phyloP scores from a whole-genome alignment of 2,797 vertebrate genomes.

The Merluccius polli region DNA sequence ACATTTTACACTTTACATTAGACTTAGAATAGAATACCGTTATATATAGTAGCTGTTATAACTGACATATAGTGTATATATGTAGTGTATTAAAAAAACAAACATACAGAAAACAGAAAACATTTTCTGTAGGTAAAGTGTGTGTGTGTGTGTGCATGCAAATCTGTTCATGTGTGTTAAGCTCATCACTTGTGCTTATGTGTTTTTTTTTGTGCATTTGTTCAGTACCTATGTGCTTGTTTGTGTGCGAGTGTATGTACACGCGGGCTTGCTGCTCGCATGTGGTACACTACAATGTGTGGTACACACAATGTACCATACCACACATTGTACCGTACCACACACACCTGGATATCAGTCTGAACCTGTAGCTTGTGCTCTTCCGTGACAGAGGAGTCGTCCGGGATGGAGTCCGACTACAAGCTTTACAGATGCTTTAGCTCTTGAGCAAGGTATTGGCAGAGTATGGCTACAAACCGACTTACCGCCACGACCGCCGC shows the following conservation, averaged over 20 bases:
- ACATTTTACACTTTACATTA: constrained; percentile 1
- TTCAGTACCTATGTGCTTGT: not conserved
- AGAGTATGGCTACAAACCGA: constrained; percentile 52
- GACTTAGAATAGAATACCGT: not conserved
- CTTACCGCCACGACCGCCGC: not conserved
- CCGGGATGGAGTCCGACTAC: constrained; percentile 79
- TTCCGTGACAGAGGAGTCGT: constrained; percentile 78
- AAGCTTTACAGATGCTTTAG: constrained; percentile 69
- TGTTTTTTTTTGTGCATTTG: too few species aligned
- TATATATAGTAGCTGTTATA: not conserved
- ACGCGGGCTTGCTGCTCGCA: too few species aligned
- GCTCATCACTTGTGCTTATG: not conserved
- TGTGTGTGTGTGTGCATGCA: not conserved
- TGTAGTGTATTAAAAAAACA: not conserved
- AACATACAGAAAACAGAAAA: too few species aligned
- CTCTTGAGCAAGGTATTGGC: constrained; percentile 78
- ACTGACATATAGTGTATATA: not conserved
- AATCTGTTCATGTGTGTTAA: not conserved
- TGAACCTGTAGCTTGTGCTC: constrained; percentile 59
- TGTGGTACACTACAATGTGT: too few species aligned
- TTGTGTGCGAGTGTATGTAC: not conserved
- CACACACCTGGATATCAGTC: constrained; percentile 16
- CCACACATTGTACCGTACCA: not conserved
- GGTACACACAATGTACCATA: too few species aligned
- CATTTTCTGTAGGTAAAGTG: too few species aligned